A percentile compares a stretch with the other conserved stretches of the same genome.
phyloP scores from a whole-genome alignment of 2,797 vertebrate genomes.

The Macropodus opercularis region DNA sequence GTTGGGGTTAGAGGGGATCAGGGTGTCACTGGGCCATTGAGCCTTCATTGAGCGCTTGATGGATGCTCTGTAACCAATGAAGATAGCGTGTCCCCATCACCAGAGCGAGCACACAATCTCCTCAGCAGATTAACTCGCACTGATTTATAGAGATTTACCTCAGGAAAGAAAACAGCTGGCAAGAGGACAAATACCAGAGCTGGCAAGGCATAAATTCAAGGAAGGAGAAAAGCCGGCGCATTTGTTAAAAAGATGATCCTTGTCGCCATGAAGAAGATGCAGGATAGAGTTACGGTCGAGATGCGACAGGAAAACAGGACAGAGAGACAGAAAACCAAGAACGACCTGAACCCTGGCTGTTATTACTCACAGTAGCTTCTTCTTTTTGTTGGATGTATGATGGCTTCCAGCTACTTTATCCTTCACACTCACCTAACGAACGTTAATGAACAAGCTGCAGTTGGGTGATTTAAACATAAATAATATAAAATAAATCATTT shows the following conservation, averaged over 20 bases:
- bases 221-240: slow-evolving; percentile 48
- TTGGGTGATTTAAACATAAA: too few relatives aligned
- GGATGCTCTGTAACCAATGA: slow-evolving; percentile 84
- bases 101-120: slow-evolving; percentile 70
- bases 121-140: slow-evolving; percentile 82
- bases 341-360: too few relatives aligned
- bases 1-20: slow-evolving; percentile 55
- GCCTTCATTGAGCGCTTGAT: slow-evolving; percentile 79
- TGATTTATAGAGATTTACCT: slow-evolving; percentile 85
- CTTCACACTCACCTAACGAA: too few relatives aligned
- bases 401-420: too few relatives aligned
- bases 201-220: slow-evolving; percentile 72
- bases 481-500: too few relatives aligned
- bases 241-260: slow-evolving; percentile 67
- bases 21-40: slow-evolving; percentile 69
- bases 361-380: too few relatives aligned
- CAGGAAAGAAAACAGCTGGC: slow-evolving; percentile 82
- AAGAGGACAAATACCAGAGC: slow-evolving; percentile 72
- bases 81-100: slow-evolving; percentile 70
- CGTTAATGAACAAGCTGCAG: too few relatives aligned
- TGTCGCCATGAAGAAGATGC: slow-evolving; percentile 21
- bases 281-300: slow-evolving; percentile 35
- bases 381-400: too few relatives aligned
- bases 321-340: not conserved
- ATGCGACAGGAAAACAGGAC: slow-evolving; percentile 1